These are phyloP conservation scores for Aleiodes alternator DNA, from an alignment of 2,888 invertebrate species.

Conservation along the genomic window DNA sequence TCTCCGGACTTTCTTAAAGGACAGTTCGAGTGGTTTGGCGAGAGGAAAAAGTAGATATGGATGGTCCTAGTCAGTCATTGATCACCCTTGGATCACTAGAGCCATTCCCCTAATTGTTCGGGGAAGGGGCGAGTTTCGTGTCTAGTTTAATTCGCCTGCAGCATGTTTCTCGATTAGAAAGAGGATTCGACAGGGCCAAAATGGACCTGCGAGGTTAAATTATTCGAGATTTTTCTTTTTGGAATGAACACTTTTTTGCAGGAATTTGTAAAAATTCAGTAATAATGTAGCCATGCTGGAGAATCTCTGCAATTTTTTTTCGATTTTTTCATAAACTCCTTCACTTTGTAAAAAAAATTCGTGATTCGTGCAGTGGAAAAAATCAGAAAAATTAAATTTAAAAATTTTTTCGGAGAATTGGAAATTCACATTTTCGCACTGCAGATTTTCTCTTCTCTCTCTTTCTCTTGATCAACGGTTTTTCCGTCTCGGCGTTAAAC, in stretches of 20 bases:
- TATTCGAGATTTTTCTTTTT: background rate
- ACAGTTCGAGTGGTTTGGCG: conserved; percentile 30
- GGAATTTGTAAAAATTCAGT: background rate
- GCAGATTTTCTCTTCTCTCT: background rate
- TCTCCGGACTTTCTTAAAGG: conserved; percentile 27
- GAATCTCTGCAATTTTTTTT: no score
- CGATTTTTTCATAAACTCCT: no score
- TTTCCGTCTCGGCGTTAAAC: conserved; percentile 71
- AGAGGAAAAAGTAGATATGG: conserved; percentile 65
- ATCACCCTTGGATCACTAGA: conserved; percentile 63
- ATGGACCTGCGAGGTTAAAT: no score
- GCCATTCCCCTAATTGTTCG: conserved; percentile 70
- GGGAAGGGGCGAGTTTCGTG: background rate
- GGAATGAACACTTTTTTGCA: background rate
- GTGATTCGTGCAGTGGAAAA: no score
- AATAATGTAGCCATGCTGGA: background rate
- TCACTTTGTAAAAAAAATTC: no score
- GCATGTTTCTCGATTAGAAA: background rate
- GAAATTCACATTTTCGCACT: conserved; percentile 21
- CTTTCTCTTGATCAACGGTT: conserved; percentile 50
- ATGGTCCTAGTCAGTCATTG: conserved; percentile 68
- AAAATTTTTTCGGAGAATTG: background rate
- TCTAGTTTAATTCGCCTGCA: conserved; percentile 4
- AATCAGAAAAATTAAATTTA: background rate
- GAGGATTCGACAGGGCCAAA: no score